These are phyloP conservation scores for Synergus gifuensis DNA, from an alignment of 2,888 invertebrate species.

Conservation along the genomic window DNA sequence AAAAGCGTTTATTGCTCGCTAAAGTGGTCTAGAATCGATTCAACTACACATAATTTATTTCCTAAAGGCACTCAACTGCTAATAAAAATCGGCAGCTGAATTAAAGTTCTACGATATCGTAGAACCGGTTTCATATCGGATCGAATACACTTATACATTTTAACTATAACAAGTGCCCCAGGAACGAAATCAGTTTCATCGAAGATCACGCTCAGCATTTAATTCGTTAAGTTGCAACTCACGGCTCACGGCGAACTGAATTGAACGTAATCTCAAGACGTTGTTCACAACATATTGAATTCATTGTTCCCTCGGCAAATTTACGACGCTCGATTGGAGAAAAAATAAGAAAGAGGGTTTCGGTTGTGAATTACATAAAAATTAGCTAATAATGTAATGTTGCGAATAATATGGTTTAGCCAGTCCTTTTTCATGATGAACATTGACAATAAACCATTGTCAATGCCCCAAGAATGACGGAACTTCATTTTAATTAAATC, in stretches of 20 bases:
- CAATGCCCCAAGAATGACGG: neutral
- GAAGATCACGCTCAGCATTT: conserved; percentile 2
- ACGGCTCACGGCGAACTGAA: neutral
- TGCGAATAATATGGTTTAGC: neutral
- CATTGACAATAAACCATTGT: neutral
- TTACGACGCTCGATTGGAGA: neutral
- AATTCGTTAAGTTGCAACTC: neutral
- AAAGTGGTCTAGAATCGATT: neutral
- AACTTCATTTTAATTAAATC: neutral
- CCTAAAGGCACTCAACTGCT: neutral
- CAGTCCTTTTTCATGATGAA: neutral
- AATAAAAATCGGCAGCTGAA: neutral
- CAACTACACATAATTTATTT: neutral
- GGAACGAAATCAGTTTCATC: conserved; percentile 10
- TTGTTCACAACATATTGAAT: neutral
- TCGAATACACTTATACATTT: neutral
- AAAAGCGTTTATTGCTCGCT: no score
- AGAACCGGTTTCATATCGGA: neutral
- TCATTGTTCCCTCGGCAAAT: neutral
- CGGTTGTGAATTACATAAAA: neutral
- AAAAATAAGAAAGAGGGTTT: neutral
- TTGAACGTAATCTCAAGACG: conserved; percentile 2
- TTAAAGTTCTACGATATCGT: neutral
- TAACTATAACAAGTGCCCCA: neutral
- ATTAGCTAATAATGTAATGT: neutral